Evolutionary conservation across 2,113 vertebrate genomes (phyloP), one percentile per base, ranked within the genome.

Genomic region (Xiphophorus maculatus): DNA sequence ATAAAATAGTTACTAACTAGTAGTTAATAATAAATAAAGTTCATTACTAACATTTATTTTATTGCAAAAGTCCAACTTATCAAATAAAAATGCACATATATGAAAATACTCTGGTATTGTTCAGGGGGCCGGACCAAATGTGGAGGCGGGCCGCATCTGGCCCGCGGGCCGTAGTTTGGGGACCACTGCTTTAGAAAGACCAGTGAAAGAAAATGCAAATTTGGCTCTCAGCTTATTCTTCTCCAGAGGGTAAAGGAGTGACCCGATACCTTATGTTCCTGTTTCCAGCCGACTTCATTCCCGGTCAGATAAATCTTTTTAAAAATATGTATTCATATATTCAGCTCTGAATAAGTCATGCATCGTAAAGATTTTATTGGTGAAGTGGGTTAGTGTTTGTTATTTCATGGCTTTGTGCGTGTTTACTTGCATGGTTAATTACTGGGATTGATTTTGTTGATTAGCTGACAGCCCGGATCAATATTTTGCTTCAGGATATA

Each of bases 371-470:
- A 15, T 77, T 44, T 40, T 28, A 58, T 65, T 71, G 11, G 30
- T 19, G 48, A 54, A 73, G 42, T 72, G 63, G 74, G 42, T 35
- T 13, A 51, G 35, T 70, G 25, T 65, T 22, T 76, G n/a, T 11
- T 69, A 6, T 13, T 15, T 33, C 22, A 63, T 63, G 29, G 62
- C 17, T 35, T 69, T 75, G 42, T 64, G 28, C 64, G 65, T 68
- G 62, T 22, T 48, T 33, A 33, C 14, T 60, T 48, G 28, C 60
- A 66, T 69, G 27, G 37, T 81, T 85, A 77, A 74, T 89, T 87
- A 79, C 63, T 66, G 30, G 69, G 63, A 84, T 84, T 86, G 70
- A 83, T 85, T 88, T 77, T 74, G 76, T 80, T 85, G 71, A 86
- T 89, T 79, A 37, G 71, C 68, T 70, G 71, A 63, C 71, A 72